phyloP scores from a whole-genome alignment of 2,797 vertebrate genomes.

The Denticeps clupeoides region DNA sequence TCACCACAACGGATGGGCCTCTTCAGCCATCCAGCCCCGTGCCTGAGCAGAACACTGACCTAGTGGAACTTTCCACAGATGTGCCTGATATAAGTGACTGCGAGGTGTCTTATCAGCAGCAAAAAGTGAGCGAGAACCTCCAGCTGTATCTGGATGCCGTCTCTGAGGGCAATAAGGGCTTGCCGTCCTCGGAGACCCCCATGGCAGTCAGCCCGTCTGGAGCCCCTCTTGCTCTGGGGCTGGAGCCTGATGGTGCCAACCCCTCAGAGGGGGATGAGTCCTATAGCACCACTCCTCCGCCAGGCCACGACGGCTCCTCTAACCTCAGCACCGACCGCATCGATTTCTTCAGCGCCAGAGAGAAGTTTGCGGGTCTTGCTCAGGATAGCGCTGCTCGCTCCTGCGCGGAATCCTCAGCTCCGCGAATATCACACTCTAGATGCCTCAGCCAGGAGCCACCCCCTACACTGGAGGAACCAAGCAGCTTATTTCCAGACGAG shows the following conservation, averaged over 20 bases:
- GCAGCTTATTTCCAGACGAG: too few relatives aligned
- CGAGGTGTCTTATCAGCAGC: conserved; percentile 52
- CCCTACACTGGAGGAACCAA: conserved; percentile 4
- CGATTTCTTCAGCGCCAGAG: conserved; percentile 85
- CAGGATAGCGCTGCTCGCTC: conserved; percentile 59
- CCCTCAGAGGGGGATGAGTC: neutral
- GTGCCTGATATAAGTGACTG: conserved; percentile 29
- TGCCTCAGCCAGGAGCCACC: conserved; percentile 36
- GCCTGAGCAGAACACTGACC: conserved; percentile 25
- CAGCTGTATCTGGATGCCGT: conserved; percentile 33
- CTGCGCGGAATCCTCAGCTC: conserved; percentile 53
- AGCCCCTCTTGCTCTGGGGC: neutral
- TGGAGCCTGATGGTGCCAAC: neutral
- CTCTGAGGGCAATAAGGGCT: conserved; percentile 9
- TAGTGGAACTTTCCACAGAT: conserved; percentile 23
- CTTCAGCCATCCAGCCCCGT: conserved; percentile 18
- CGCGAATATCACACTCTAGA: conserved; percentile 34
- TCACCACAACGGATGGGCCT: too few relatives aligned
- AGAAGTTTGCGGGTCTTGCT: conserved; percentile 82
- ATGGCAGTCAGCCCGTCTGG: conserved; percentile 43
- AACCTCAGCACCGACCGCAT: conserved; percentile 77
- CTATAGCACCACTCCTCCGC: too few relatives aligned
- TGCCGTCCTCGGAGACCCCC: conserved; percentile 41
- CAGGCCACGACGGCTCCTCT: conserved; percentile 39
- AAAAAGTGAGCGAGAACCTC: conserved; percentile 34